phyloP scores from a whole-genome alignment of 1,140 invertebrate genomes.

The Drosophila pruinosa region DNA sequence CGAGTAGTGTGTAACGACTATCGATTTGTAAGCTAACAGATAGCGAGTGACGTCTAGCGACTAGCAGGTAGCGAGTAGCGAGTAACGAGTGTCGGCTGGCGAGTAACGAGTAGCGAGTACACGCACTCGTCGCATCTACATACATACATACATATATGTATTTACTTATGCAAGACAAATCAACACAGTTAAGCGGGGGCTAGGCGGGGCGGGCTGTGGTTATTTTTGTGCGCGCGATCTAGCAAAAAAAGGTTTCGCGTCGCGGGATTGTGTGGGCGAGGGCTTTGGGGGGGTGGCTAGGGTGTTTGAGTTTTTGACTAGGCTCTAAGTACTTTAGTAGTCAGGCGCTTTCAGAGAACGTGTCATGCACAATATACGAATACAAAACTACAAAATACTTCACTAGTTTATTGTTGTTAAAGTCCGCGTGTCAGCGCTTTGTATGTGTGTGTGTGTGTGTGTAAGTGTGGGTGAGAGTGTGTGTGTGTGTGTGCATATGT shows the following conservation, averaged over 20 bases:
- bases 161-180: conserved; percentile 12
- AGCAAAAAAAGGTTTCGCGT: background rate
- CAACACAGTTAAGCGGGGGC: conserved; percentile 18
- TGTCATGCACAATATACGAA: conserved; percentile 45
- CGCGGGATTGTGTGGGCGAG: background rate
- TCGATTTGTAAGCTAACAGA: no score
- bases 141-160: background rate
- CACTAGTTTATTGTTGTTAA: conserved; percentile 16
- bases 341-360: conserved; percentile 37
- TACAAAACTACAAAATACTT: conserved; percentile 49
- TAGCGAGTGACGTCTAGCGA: background rate
- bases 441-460: conserved; percentile 7
- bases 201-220: no score
- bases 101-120: conserved; percentile 2
- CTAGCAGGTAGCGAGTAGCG: conserved; percentile 8
- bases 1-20: no score
- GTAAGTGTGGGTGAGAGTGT: background rate
- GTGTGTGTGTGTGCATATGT: conserved; percentile 2
- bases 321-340: conserved; percentile 24
- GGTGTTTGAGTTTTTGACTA: conserved; percentile 15
- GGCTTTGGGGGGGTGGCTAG: background rate
- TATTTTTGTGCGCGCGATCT: conserved; percentile 16
- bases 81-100: background rate
- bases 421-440: conserved; percentile 30
- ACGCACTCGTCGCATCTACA: background rate